Evolutionary conservation across 2,113 vertebrate genomes (phyloP), one percentile per base, ranked within the genome.

Genomic region (Diphyllodes magnificus): DNA sequence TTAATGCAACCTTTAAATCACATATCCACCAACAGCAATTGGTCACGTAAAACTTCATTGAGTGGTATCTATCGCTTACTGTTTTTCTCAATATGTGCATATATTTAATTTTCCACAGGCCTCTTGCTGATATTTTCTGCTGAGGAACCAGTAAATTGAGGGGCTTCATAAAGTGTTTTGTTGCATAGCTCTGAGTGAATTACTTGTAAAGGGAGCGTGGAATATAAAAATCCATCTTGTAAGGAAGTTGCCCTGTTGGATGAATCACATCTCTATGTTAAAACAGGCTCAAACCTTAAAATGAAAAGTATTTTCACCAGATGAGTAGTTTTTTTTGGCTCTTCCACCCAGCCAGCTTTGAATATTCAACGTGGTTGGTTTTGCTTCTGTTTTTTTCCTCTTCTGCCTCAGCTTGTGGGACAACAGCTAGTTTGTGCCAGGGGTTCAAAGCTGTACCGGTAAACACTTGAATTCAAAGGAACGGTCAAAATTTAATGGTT

Each of bases 1-100:
- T 84, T 95, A 91, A 91, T 77, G 57, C 89, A 88, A 30, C 39
- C 57, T 86, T 95, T 96, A 96, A 96, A 96, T 96, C 93, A 91
- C 39, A 4, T 13, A 69, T 60, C 53, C 63, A 72, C 82, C 90
- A 91, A 23, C 81, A 96, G 79, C 83, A 96, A 79, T 39, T 66
- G 90, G 86, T 90, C 47, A 44, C 47, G 94, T 93, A 93, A 93
- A 96, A 89, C 68, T 95, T 91, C 82, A 94, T 35, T 82, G 92
- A 94, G 86, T 33, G 14, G 35, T 84, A 86, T 88, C 93, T 93
- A 54, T 96, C 88, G 78, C 87, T 94, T 89, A 91, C 86, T 89
- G 45, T 47, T 90, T 94, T 94, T 70, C 86, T 94, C 83, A 81
- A 42, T 72, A 57, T 79, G 73, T 86, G 79, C 68, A 54, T 91